These are phyloP conservation scores for Diuraphis noxia DNA, from an alignment of 1,140 invertebrate species.

Conservation along the genomic window DNA sequence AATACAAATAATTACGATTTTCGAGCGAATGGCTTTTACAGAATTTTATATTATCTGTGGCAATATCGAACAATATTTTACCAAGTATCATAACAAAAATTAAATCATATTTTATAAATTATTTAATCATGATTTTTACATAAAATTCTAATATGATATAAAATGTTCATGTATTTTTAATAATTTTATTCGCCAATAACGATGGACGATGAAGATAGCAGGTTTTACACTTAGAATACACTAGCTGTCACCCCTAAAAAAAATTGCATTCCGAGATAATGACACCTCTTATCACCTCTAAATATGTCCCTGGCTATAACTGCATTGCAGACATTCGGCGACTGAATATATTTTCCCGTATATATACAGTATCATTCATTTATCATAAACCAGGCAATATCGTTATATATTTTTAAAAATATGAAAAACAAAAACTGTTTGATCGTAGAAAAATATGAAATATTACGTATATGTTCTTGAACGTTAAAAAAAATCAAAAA, in stretches of 20 bases:
- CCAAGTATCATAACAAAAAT: too few species aligned
- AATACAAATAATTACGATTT: too few species aligned
- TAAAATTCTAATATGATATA: too few species aligned
- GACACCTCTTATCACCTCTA: not conserved
- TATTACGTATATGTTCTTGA: not conserved
- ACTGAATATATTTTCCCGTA: not conserved
- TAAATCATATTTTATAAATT: too few species aligned
- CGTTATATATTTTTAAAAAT: not conserved
- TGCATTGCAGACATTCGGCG: not conserved
- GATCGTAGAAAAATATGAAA: not conserved
- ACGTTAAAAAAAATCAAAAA: not conserved
- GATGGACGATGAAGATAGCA: too few species aligned
- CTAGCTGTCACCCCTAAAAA: not conserved
- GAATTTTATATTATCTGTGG: too few species aligned
- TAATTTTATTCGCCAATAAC: too few species aligned
- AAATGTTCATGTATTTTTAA: too few species aligned
- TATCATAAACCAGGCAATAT: not conserved
- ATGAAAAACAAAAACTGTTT: not conserved
- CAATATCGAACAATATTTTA: not conserved
- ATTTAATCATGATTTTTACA: too few species aligned
- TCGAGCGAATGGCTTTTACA: too few species aligned
- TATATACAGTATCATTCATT: not conserved
- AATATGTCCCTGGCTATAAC: not conserved
- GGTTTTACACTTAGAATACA: not conserved
- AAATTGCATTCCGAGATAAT: not conserved